Evolutionary conservation across 92 coral and sea anemone genomes (phyloP).

Genomic region (Porites cylindrica): DNA sequence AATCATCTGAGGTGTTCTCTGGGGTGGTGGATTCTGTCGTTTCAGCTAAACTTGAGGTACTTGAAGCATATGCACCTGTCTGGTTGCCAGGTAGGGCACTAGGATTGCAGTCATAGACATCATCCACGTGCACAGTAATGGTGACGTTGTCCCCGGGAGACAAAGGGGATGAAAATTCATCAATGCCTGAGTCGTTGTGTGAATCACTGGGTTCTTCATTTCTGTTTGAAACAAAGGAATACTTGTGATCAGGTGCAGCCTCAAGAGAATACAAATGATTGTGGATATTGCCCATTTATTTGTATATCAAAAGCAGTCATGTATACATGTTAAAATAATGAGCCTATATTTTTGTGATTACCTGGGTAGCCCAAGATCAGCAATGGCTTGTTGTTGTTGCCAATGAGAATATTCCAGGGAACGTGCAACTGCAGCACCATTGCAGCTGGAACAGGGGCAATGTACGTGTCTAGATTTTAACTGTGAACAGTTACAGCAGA

Average conservation of each 20-base stretch:
- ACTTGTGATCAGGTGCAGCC: neutral
- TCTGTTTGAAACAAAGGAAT: conserved; percentile 8
- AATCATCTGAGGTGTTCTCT: conserved; percentile 1
- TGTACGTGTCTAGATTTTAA: conserved; percentile 31
- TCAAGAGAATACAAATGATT: too few relatives aligned
- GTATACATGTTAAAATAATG: too few relatives aligned
- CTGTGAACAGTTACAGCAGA: conserved; percentile 28
- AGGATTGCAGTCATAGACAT: neutral
- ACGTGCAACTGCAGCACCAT: conserved; percentile 23
- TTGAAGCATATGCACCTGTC: neutral
- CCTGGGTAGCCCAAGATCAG: conserved; percentile 17
- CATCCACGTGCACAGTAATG: conserved; percentile 6
- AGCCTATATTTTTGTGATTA: neutral
- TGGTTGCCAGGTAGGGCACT: conserved; percentile 18
- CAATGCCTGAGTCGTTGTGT: conserved; percentile 22
- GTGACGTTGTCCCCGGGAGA: conserved; percentile 12
- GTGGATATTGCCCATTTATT: too few relatives aligned
- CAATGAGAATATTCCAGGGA: conserved; percentile 30
- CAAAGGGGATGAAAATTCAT: conserved; percentile 8
- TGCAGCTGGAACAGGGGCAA: conserved; percentile 35
- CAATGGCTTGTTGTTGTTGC: conserved; percentile 45
- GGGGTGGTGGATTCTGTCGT: neutral
- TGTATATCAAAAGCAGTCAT: too few relatives aligned
- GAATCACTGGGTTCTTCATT: conserved; percentile 17
- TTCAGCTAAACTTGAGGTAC: conserved; percentile 3